Conservation (phyloP, 2,888 invertebrate genomes). For the Lysandra bellargus region DNA sequence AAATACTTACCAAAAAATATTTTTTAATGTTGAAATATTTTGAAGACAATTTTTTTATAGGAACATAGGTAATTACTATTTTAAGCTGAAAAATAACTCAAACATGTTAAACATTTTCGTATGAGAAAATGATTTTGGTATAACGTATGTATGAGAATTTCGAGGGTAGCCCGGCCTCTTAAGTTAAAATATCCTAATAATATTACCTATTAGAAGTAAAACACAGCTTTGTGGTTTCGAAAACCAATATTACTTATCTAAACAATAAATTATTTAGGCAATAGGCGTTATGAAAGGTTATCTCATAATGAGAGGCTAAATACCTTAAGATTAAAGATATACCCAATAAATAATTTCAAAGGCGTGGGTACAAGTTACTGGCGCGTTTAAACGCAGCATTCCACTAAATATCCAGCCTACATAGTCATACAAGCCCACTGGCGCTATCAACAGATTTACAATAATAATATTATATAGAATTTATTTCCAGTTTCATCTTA, state of each 20-base stretch:
- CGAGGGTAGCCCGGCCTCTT: background rate
- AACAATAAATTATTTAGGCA: background rate
- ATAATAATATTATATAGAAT: slow-evolving; percentile 19
- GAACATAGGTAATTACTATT: no score
- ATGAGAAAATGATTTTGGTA: no score
- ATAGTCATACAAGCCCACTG: slow-evolving; percentile 13
- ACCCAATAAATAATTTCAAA: slow-evolving; percentile 13
- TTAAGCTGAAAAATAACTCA: no score
- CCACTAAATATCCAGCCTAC: slow-evolving; percentile 11
- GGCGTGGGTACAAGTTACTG: slow-evolving; percentile 18
- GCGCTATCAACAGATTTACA: slow-evolving; percentile 13
- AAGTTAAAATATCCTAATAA: background rate
- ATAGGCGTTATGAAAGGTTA: slow-evolving; percentile 16
- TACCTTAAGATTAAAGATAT: slow-evolving; percentile 16
- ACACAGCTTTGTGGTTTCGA: background rate
- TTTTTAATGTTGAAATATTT: no score
- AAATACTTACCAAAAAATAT: no score
- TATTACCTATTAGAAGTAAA: background rate
- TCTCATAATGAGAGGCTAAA: slow-evolving; percentile 21
- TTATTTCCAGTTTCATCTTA: slow-evolving; percentile 18
- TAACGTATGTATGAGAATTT: no score
- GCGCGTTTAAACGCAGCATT: slow-evolving; percentile 18
- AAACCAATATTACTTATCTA: background rate
- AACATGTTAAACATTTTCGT: no score
- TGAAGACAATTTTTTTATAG: no score